Percentiles rank a stretch among this genome's conserved stretches.
phyloP scores from a whole-genome alignment of 2,888 invertebrate genomes.

The Lissonota sp. region DNA sequence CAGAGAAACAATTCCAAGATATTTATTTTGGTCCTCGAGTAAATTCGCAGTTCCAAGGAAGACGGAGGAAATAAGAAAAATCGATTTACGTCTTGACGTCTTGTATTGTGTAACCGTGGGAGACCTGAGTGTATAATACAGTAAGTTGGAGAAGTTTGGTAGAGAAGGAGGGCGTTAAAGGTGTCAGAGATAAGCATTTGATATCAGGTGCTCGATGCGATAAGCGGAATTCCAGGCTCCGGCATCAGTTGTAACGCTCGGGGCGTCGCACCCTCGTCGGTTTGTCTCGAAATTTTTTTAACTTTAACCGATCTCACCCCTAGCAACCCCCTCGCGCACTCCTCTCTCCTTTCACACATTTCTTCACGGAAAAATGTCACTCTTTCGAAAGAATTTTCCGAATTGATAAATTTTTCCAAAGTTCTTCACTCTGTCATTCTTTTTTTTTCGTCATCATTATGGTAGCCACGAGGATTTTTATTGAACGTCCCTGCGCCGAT shows the following conservation, averaged over 20 bases:
- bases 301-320: slow-evolving; percentile 30
- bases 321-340: too few relatives aligned
- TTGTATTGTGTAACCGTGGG: too few relatives aligned
- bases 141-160: too few relatives aligned
- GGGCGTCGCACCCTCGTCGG: slow-evolving; percentile 62
- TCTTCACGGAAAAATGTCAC: too few relatives aligned
- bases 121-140: slow-evolving; percentile 17
- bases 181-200: slow-evolving; percentile 71
- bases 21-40: too few relatives aligned
- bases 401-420: slow-evolving; percentile 19
- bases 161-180: slow-evolving; percentile 31
- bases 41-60: neutral
- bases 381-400: neutral
- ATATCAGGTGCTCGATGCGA: slow-evolving; percentile 75
- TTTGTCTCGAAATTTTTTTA: slow-evolving; percentile 74
- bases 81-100: neutral
- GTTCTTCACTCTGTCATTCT: too few relatives aligned
- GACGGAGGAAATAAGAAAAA: slow-evolving; percentile 22
- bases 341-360: too few relatives aligned
- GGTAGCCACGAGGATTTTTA: slow-evolving; percentile 64
- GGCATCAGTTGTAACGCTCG: slow-evolving; percentile 73
- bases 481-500: slow-evolving; percentile 70
- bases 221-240: slow-evolving; percentile 76
- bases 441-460: slow-evolving; percentile 23
- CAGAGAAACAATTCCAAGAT: too few relatives aligned